A percentile compares a stretch with the other conserved stretches of the same genome.
These are phyloP conservation scores for Oegoconia quadripuncta DNA, from an alignment of 2,888 invertebrate species.

Conservation along the genomic window DNA sequence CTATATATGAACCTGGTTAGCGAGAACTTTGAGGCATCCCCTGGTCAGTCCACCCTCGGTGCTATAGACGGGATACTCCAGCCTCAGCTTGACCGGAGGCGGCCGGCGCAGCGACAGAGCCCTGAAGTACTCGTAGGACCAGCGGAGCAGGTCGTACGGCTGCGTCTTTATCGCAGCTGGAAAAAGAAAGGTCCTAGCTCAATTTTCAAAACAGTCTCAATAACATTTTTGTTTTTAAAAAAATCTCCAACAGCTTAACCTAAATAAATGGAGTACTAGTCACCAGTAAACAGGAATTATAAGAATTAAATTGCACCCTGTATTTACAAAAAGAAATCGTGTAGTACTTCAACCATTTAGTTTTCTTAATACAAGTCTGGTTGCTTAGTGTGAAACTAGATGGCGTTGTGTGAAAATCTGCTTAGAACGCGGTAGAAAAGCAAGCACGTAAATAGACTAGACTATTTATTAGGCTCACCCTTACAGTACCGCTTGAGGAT, in stretches of 20 bases:
- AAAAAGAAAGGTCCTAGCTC: slow-evolving; percentile 14
- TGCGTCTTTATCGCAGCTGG: slow-evolving; percentile 93
- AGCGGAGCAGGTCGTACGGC: slow-evolving; percentile 90
- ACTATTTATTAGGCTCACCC: slow-evolving; percentile 62
- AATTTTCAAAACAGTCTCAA: background rate
- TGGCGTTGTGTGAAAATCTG: too few relatives aligned
- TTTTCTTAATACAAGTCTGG: too few relatives aligned
- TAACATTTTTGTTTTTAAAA: too few relatives aligned
- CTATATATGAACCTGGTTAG: slow-evolving; percentile 82
- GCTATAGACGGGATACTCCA: slow-evolving; percentile 85
- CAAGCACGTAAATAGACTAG: too few relatives aligned
- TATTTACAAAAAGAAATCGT: too few relatives aligned
- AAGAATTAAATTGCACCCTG: too few relatives aligned
- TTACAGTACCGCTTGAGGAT: slow-evolving; percentile 93
- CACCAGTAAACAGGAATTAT: too few relatives aligned
- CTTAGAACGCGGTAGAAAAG: too few relatives aligned
- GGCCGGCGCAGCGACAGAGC: slow-evolving; percentile 87
- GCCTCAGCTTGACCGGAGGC: slow-evolving; percentile 88
- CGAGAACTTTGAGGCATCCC: slow-evolving; percentile 87
- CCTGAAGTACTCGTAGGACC: slow-evolving; percentile 91
- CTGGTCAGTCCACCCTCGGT: slow-evolving; percentile 87
- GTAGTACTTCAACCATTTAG: too few relatives aligned
- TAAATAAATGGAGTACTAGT: too few relatives aligned
- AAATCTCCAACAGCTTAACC: too few relatives aligned
- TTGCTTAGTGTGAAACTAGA: too few relatives aligned